Percentiles rank a stretch among this genome's conserved stretches.
These are phyloP conservation scores for Panagrolaimus sp. DNA, from an alignment of 1,140 invertebrate species.

Conservation along the genomic window DNA sequence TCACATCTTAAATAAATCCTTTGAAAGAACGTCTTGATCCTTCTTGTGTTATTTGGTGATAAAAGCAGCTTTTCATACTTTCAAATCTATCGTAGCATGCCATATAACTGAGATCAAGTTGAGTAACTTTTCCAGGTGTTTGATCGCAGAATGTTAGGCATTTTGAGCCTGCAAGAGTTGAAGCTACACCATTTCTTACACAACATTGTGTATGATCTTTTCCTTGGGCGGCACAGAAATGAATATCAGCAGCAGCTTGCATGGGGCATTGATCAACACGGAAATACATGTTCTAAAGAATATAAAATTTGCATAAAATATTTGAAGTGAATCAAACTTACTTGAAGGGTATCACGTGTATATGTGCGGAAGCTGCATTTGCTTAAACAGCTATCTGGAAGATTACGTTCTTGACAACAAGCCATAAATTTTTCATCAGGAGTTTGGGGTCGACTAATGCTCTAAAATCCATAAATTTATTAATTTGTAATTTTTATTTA, in stretches of 20 bases:
- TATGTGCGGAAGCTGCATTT: conserved; percentile 41
- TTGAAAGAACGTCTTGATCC: not conserved
- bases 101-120: conserved; percentile 44
- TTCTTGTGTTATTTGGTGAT: conserved; percentile 22
- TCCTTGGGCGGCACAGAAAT: conserved; percentile 48
- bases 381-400: conserved; percentile 42
- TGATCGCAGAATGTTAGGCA: conserved; percentile 46
- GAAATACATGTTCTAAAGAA: conserved; percentile 29
- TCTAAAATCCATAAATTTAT: not conserved
- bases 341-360: conserved; percentile 33
- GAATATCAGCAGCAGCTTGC: conserved; percentile 46
- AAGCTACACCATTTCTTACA: conserved; percentile 37
- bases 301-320: too few relatives aligned
- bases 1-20: too few relatives aligned
- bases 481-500: not conserved
- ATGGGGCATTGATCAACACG: conserved; percentile 39
- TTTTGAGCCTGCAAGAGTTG: conserved; percentile 41
- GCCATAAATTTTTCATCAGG: conserved; percentile 48
- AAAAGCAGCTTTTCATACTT: conserved; percentile 49
- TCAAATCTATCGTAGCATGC: conserved; percentile 48
- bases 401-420: conserved; percentile 45
- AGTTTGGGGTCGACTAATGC: conserved; percentile 17
- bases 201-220: conserved; percentile 38
- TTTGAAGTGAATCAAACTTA: too few relatives aligned
- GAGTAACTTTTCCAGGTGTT: conserved; percentile 47